Evolutionary conservation across 2,113 vertebrate species (phyloP).

Genomic region (Apodemus sylvaticus): DNA sequence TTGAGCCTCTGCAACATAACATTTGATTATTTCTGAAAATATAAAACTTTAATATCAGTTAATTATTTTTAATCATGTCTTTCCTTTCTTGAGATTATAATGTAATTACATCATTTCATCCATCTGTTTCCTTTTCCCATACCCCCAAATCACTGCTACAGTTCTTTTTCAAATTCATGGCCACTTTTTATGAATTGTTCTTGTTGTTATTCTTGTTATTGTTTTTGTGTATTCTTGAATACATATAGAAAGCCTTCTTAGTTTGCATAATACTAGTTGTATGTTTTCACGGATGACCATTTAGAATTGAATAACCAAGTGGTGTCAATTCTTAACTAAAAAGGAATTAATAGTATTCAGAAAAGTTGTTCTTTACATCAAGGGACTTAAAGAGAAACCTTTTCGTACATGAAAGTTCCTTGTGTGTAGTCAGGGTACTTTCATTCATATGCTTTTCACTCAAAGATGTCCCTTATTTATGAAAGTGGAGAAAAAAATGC

Average conservation of each 20-base stretch:
- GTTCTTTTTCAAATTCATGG: neutral
- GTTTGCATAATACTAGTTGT: neutral
- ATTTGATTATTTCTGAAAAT: neutral
- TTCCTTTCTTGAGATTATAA: neutral
- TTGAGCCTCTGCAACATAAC: neutral
- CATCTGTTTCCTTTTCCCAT: neutral
- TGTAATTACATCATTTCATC: neutral
- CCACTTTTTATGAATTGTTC: neutral
- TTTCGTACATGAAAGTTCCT: neutral
- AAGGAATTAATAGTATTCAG: neutral
- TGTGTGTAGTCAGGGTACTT: neutral
- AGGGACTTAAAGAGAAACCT: neutral
- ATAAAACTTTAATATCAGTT: neutral
- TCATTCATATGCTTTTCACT: neutral
- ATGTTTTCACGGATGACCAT: neutral
- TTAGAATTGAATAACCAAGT: neutral
- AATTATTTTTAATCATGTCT: too few relatives aligned
- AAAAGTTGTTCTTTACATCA: neutral
- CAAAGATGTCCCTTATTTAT: neutral
- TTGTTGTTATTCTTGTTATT: neutral
- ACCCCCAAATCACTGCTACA: fast-evolving
- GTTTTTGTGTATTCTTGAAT: neutral
- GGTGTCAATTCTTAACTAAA: neutral
- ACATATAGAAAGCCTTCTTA: neutral
- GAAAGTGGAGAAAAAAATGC: neutral